Conservation (phyloP, 1,140 invertebrate genomes). For the Mya arenaria region DNA sequence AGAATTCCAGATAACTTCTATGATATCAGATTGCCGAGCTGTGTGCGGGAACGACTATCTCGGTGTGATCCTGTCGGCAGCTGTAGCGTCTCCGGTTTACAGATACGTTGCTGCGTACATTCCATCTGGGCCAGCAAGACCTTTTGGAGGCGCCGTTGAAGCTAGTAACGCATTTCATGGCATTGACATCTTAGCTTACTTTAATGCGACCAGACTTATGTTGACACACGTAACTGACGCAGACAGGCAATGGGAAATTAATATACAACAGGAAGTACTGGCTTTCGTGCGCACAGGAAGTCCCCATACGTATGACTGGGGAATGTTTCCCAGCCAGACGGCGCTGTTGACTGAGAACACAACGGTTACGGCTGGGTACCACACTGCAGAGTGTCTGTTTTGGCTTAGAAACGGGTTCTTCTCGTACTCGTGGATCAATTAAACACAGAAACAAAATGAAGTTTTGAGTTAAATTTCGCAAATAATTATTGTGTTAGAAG, state of each 20-base stretch:
- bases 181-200: slow-evolving; percentile 71
- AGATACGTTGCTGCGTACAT: slow-evolving; percentile 61
- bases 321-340: slow-evolving; percentile 34
- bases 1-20: slow-evolving; percentile 62
- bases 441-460: neutral
- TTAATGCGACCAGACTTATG: slow-evolving; percentile 60
- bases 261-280: slow-evolving; percentile 63
- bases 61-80: slow-evolving; percentile 17
- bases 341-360: slow-evolving; percentile 42
- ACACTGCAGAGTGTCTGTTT: slow-evolving; percentile 38
- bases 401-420: slow-evolving; percentile 48
- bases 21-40: slow-evolving; percentile 54
- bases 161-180: slow-evolving; percentile 64
- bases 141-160: slow-evolving; percentile 56
- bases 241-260: slow-evolving; percentile 64
- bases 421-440: slow-evolving; percentile 48
- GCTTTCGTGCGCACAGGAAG: slow-evolving; percentile 62
- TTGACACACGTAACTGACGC: slow-evolving; percentile 45
- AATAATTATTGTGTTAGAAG: too few species aligned
- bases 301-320: slow-evolving; percentile 57
- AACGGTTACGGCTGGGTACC: slow-evolving; percentile 4
- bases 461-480: neutral
- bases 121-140: slow-evolving; percentile 61
- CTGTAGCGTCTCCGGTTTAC: slow-evolving; percentile 62
- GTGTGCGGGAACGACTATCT: slow-evolving; percentile 61